A percentile compares a stretch with the other conserved stretches of the same genome.
Evolutionary conservation across 2,888 invertebrate genomes (phyloP).

Genomic region (Trypoxylon attenuatum): DNA sequence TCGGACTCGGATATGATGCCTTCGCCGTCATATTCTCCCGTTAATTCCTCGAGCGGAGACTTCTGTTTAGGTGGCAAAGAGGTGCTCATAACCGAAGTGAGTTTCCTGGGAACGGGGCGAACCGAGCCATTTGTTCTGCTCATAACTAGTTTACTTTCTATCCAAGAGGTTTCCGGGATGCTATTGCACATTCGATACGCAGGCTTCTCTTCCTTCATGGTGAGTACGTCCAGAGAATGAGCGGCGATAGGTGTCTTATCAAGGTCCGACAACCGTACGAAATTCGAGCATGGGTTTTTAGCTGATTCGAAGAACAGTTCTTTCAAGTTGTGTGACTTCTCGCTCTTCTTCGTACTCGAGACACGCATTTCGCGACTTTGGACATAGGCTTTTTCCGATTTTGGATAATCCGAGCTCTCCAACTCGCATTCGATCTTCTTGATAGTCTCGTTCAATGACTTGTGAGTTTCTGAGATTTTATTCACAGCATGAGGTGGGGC

Average conservation of each 20-base stretch:
- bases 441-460: slow-evolving; percentile 67
- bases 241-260: slow-evolving; percentile 80
- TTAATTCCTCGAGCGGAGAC: slow-evolving; percentile 66
- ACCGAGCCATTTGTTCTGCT: slow-evolving; percentile 79
- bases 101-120: slow-evolving; percentile 61
- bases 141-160: slow-evolving; percentile 79
- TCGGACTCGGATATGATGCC: slow-evolving; percentile 74
- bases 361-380: too few relatives aligned
- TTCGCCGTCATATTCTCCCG: slow-evolving; percentile 64
- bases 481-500: slow-evolving; percentile 44
- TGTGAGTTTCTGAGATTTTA: slow-evolving; percentile 64
- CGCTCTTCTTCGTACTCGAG: slow-evolving; percentile 63
- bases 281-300: slow-evolving; percentile 75
- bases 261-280: slow-evolving; percentile 87
- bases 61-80: slow-evolving; percentile 68
- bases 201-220: slow-evolving; percentile 63
- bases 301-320: slow-evolving; percentile 68
- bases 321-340: slow-evolving; percentile 71
- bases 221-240: slow-evolving; percentile 66
- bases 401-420: slow-evolving; percentile 56
- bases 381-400: slow-evolving; percentile 31
- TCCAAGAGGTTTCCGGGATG: slow-evolving; percentile 83
- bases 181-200: slow-evolving; percentile 81
- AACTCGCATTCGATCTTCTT: slow-evolving; percentile 69
- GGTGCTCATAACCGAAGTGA: slow-evolving; percentile 66